Evolutionary conservation across 2,113 vertebrate genomes (phyloP), one percentile per base, ranked within the genome.

Genomic region (Microcebus murinus): DNA sequence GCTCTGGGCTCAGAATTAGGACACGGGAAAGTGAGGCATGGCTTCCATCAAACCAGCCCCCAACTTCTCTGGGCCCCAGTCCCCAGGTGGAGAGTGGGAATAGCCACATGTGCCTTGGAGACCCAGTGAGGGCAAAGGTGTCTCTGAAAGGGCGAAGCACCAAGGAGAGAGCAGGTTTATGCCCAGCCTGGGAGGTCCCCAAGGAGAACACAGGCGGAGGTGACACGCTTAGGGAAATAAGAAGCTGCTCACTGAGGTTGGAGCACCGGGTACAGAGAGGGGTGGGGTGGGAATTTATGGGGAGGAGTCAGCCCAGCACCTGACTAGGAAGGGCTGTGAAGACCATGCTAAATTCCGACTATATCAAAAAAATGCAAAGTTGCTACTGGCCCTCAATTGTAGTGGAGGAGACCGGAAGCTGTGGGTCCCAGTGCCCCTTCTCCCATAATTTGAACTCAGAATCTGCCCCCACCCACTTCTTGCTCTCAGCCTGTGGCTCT

Each of bases 301-400:
- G 29, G 18, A 4, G 15, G 17, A 88, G 21, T 4, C 20, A 23
- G 36, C 83, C 23, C 25, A 45, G 50, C 1, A 10, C 48, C 8
- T 0, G 31, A 39, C 4, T 0, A 12, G 20, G 6, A 55, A 39
- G 34, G 9, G 0, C 23, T 21, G 4, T 36, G n/a, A 82, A 59
- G 17, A 18, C 20, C 6, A 23, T 0, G 20, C 29, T 57, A 25
- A 6, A 13, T 27, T 21, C 11, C 29, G 11, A 36, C 34, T 23
- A 3, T 14, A 36, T 10, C 9, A 74, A 55, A 80, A 80, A 71
- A 17, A 83, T 52, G 15, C 34, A 8, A 42, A 55, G 23, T 65
- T 57, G 57, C 25, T 82, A 1, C 6, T 77, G 76, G 20, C 27
- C 20, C 13, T 88, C 83, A 45, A 17, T 18, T 59, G 8, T 7